Conservation (phyloP, 2,888 invertebrate genomes). For the Agrochola macilenta region DNA sequence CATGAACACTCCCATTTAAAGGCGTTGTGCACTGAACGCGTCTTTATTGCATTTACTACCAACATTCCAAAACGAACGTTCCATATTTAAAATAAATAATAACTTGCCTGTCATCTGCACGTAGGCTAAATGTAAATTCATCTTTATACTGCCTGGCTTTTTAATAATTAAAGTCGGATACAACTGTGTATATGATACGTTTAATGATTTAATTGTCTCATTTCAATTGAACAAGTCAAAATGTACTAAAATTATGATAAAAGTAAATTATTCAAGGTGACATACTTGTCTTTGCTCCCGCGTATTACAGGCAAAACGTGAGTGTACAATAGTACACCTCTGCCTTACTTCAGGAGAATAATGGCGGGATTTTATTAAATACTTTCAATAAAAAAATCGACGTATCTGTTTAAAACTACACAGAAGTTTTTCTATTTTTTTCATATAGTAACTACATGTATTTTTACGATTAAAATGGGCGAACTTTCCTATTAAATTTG, state of each 20-base stretch:
- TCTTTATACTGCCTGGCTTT: conserved; percentile 12
- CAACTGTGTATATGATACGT: conserved; percentile 12
- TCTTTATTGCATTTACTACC: conserved; percentile 55
- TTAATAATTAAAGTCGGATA: conserved; percentile 48
- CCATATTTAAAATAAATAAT: conserved; percentile 37
- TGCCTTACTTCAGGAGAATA: neutral
- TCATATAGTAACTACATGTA: conserved; percentile 16
- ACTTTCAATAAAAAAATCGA: conserved; percentile 23
- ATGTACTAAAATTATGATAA: conserved; percentile 22
- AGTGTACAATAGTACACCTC: conserved; percentile 28
- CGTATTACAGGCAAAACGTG: conserved; percentile 8
- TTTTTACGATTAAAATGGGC: conserved; percentile 53
- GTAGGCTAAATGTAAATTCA: conserved; percentile 2
- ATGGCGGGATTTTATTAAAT: conserved; percentile 28
- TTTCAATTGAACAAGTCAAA: conserved; percentile 33
- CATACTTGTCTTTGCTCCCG: conserved; percentile 9
- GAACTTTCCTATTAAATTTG: conserved; percentile 49
- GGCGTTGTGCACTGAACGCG: conserved; percentile 64
- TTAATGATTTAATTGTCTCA: conserved; percentile 25
- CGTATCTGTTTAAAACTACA: conserved; percentile 22
- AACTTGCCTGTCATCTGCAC: conserved; percentile 1
- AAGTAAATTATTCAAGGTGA: conserved; percentile 25
- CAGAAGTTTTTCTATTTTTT: conserved; percentile 14
- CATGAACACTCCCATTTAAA: conserved; percentile 68
- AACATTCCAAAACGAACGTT: conserved; percentile 60